These are phyloP conservation scores for Catharus minimus DNA, from an alignment of 2,113 vertebrate species.

Conservation along the genomic window DNA sequence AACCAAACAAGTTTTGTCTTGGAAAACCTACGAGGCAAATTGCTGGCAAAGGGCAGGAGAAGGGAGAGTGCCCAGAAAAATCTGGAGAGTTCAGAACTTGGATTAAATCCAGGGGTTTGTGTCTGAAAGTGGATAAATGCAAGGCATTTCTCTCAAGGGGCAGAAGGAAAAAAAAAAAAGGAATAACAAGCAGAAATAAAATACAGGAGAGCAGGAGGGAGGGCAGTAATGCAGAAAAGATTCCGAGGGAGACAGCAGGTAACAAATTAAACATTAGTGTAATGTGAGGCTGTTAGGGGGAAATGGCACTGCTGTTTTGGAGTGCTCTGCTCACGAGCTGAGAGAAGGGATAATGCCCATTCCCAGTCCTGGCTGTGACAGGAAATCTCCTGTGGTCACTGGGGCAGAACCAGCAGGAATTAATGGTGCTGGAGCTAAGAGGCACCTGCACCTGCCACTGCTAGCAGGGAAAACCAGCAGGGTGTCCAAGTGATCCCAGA, in stretches of 20 bases:
- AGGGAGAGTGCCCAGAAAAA: neutral
- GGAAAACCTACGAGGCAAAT: neutral
- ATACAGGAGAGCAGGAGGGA: neutral
- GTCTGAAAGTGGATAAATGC: neutral
- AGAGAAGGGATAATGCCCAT: neutral
- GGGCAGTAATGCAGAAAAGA: conserved; percentile 41
- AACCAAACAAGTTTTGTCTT: neutral
- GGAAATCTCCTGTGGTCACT: neutral
- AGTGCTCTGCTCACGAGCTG: neutral
- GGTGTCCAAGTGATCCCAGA: neutral
- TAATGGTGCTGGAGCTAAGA: neutral
- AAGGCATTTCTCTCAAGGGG: neutral
- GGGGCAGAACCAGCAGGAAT: neutral
- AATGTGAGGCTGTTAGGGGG: conserved; percentile 3
- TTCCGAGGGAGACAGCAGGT: neutral
- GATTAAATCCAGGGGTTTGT: neutral
- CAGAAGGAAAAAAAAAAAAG: neutral
- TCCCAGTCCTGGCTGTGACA: neutral
- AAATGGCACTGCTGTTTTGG: neutral
- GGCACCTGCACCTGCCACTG: neutral
- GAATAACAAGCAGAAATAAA: conserved; percentile 38
- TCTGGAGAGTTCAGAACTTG: neutral
- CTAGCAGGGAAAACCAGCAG: neutral
- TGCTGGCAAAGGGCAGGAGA: neutral
- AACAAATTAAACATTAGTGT: conserved; percentile 40